Evolutionary conservation across 2,113 vertebrate genomes (phyloP), one percentile per base, ranked within the genome.

Genomic region (Donacobius atricapilla): DNA sequence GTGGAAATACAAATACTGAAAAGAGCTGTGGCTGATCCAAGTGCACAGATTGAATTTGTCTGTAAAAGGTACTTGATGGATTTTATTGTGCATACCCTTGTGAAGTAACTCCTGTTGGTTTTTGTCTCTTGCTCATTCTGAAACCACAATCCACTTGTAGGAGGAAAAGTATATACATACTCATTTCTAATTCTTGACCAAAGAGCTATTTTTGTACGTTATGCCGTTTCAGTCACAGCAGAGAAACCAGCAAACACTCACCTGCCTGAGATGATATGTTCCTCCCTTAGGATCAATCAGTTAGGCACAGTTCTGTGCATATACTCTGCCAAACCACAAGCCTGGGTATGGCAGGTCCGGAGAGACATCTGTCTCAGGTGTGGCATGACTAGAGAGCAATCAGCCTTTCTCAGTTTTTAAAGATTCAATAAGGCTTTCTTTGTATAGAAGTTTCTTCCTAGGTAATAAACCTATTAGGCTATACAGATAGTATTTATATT

Each of bases 1-100:
- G 24, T 89, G 76, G 93, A 96, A 89, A 89, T 83, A 63, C 64
- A 92, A 81, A 85, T 91, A 47, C 58, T 87, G 77, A 93, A 84
- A 83, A 94, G 53, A 66, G 19, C 68, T 95, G 73, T 91, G 71
- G 54, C 56, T 85, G 88, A 70, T 94, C 90, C 90, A 93, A 93
- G 64, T 48, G 45, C 51, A 64, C 58, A 83, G 68, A 89, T 70
- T 96, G 86, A 69, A 72, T 93, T 94, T 88, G 47, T 86, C 72
- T 50, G 13, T 86, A 89, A 95, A 95, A 96, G 47, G 33, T 54
- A 72, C 40, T 76, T 90, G 51, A 71, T 40, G 48, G 56, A 80
- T 87, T 87, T 93, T 68, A 80, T 70, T 90, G 61, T 48, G 45
- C 23, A 18, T 93, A 33, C 37, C 16, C 18, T 84, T 76, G 63